These are phyloP conservation scores for Phymatocera aterrima DNA, from an alignment of 2,888 invertebrate species.

Conservation along the genomic window DNA sequence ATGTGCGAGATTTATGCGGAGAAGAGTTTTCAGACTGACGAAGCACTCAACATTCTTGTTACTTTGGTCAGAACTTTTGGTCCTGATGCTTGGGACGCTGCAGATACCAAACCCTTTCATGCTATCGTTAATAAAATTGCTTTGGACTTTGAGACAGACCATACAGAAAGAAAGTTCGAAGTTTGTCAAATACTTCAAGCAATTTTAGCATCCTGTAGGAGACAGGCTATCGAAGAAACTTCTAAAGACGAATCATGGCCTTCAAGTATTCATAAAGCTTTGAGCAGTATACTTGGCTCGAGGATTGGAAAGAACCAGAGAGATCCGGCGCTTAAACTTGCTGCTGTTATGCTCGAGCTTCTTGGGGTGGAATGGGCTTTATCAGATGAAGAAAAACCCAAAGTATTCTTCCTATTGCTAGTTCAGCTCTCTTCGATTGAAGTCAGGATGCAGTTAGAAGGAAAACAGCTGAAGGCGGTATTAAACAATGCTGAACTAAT, in stretches of 20 bases:
- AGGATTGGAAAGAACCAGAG: constrained; percentile 92
- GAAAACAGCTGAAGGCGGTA: constrained; percentile 88
- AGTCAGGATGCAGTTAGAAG: constrained; percentile 95
- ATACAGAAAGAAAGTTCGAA: constrained; percentile 93
- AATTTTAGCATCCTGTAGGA: constrained; percentile 84
- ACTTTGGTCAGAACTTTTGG: constrained; percentile 85
- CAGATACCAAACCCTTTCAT: constrained; percentile 87
- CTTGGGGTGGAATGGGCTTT: constrained; percentile 92
- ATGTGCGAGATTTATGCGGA: constrained; percentile 92
- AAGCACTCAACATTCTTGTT: constrained; percentile 89
- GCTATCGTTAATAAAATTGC: constrained; percentile 89
- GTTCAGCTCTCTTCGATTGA: constrained; percentile 94
- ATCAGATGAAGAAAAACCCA: constrained; percentile 86
- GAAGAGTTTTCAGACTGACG: constrained; percentile 93
- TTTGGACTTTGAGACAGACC: constrained; percentile 91
- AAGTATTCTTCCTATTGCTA: constrained; percentile 88
- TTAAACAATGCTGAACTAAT: constrained; percentile 86
- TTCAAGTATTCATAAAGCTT: constrained; percentile 86
- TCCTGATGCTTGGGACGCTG: constrained; percentile 83
- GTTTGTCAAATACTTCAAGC: constrained; percentile 88
- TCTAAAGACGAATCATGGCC: constrained; percentile 88
- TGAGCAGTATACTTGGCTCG: constrained; percentile 89
- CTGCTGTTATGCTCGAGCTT: constrained; percentile 87
- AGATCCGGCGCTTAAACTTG: constrained; percentile 91
- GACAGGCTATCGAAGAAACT: constrained; percentile 80